phyloP scores from a whole-genome alignment of 2,888 invertebrate genomes.

The Pandemis cinnamomeana region DNA sequence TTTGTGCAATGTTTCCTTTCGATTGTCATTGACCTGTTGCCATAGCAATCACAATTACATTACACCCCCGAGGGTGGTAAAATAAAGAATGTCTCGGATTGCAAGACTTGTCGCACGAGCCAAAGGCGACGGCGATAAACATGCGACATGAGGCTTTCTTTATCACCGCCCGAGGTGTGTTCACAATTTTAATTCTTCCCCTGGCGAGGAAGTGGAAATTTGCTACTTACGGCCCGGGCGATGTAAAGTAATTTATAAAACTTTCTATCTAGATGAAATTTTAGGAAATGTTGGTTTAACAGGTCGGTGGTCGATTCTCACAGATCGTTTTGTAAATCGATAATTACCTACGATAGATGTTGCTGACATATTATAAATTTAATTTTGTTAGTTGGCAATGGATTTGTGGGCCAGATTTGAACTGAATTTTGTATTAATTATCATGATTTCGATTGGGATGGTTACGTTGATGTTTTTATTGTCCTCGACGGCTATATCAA shows the following conservation, averaged over 20 bases:
- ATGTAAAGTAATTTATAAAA: too few relatives aligned
- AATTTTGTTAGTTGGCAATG: conserved; percentile 1
- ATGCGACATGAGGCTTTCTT: too few relatives aligned
- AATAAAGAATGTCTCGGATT: too few relatives aligned
- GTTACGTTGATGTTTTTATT: too few relatives aligned
- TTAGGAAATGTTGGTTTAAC: neutral
- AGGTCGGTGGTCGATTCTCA: neutral
- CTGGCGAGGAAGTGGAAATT: too few relatives aligned
- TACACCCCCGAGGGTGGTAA: too few relatives aligned
- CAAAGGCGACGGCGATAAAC: too few relatives aligned
- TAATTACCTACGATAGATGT: neutral
- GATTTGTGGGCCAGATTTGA: neutral
- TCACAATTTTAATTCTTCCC: too few relatives aligned
- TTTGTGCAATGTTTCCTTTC: conserved; percentile 6
- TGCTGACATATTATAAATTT: conserved; percentile 10
- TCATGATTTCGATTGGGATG: conserved; percentile 14
- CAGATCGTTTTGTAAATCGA: neutral
- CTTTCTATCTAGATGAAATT: too few relatives aligned
- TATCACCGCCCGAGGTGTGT: too few relatives aligned
- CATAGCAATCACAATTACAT: neutral
- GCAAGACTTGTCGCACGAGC: too few relatives aligned
- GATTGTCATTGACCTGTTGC: neutral
- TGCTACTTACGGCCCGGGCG: too few relatives aligned
- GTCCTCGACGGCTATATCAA: neutral
- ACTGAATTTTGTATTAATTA: conserved; percentile 11